Percentiles rank a stretch among this genome's conserved stretches.
Conservation (phyloP, 2,797 vertebrate species). For the Xiphorhynchus erythropygius region DNA sequence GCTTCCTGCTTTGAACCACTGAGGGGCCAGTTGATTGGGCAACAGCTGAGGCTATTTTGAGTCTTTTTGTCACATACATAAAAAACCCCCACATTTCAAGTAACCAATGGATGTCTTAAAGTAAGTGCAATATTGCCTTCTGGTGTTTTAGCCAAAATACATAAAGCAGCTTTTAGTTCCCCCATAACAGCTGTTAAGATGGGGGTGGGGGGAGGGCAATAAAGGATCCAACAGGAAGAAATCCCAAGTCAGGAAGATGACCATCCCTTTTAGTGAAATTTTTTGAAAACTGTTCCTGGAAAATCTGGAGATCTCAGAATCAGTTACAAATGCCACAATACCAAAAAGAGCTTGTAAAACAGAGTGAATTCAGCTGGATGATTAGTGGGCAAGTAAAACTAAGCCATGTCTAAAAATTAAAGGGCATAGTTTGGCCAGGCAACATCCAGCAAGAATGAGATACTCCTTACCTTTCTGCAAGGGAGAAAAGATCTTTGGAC, state of each 20-base stretch:
- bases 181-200: neutral
- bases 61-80: neutral
- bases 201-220: fast-evolving
- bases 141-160: neutral
- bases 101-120: neutral
- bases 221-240: neutral
- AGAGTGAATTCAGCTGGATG: neutral
- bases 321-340: neutral
- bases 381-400: neutral
- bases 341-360: neutral
- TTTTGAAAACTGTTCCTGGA: neutral
- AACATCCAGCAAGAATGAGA: neutral
- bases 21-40: neutral
- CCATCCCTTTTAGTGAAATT: neutral
- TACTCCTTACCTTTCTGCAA: neutral
- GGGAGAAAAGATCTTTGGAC: neutral
- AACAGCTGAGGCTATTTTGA: neutral
- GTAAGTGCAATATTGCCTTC: neutral
- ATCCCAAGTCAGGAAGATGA: neutral
- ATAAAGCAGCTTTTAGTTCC: neutral
- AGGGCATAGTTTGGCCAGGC: neutral
- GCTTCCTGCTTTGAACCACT: neutral
- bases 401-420: neutral
- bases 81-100: neutral
- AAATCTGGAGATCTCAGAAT: neutral